Base-by-base conservation (phyloP, 2,797 vertebrate species). In the Squalus acanthias region DNA sequence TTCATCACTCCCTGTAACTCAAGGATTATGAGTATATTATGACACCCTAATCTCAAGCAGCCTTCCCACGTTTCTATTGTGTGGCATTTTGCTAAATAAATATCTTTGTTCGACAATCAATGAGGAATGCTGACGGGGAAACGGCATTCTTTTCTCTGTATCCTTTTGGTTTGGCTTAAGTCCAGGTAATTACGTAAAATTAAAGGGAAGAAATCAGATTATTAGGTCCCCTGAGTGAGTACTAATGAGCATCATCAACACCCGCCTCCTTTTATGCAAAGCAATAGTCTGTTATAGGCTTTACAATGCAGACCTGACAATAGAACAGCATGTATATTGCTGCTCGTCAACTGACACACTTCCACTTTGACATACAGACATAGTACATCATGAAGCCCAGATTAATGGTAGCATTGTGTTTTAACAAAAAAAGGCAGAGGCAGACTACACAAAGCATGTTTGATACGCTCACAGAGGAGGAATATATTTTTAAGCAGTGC, bases 161-260 rank as follows among this genome's bases (percentile, higher is more conserved):
- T 93, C 63, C 63, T 93, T 67, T 65, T 93, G 65, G 22, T 69
- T 93, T 93, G 91, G 91, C 65, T 93, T 46, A 24, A 69, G 67
- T 93, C 91, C 91, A 93, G 91, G n/a, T n/a, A 69, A 93, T 93
- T 93, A 39, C 65, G 50, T 69, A 93, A 93, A 93, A 93, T 93
- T 93, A 69, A 93, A 69, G 91, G 91, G 63, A 69, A 93, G n/a
- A 69, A 67, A 69, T 93, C 63, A 93, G 63, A 93, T 69, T 93
- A 93, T 93, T 93, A 46, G 65, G n/a, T 69, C 91, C 63, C 91
- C 63, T 46, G 91, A 93, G 91, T 93, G 91, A 67, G 63, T 69
- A 7, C 63, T 93, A 93, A 93, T 93, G 91, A 93, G 91, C 65
- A 69, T 93, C 63, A 46, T 93, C 65, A 93, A 93, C 63, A 46